Evolutionary conservation across 2,888 invertebrate genomes (phyloP).

Genomic region (Drosophila formosana): DNA sequence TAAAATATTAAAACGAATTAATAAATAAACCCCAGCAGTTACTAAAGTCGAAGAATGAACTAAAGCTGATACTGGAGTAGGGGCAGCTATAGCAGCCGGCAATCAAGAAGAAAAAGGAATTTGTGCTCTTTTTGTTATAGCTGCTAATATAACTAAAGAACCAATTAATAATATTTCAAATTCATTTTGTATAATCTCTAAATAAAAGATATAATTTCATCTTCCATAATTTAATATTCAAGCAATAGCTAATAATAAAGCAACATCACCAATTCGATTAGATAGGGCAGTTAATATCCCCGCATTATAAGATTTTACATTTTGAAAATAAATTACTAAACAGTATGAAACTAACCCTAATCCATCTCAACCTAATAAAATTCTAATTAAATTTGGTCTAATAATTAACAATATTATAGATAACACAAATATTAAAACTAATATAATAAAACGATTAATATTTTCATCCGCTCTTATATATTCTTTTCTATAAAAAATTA

Average conservation of each 20-base stretch:
- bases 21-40: conserved; percentile 87
- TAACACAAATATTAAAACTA: conserved; percentile 88
- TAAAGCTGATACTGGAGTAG: conserved; percentile 29
- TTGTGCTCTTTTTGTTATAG: conserved; percentile 91
- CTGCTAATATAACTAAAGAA: conserved; percentile 86
- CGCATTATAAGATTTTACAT: conserved; percentile 85
- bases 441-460: conserved; percentile 88
- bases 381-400: conserved; percentile 89
- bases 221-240: conserved; percentile 85
- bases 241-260: conserved; percentile 88
- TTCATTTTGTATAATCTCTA: conserved; percentile 86
- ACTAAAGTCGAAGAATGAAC: conserved; percentile 16
- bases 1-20: conserved; percentile 75
- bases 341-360: conserved; percentile 9
- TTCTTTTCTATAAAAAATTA: conserved; percentile 88
- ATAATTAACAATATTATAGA: conserved; percentile 90
- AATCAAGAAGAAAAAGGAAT: conserved; percentile 92
- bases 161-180: conserved; percentile 85
- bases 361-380: conserved; percentile 91
- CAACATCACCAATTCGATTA: conserved; percentile 91
- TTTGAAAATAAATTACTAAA: neutral
- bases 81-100: conserved; percentile 91
- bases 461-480: conserved; percentile 88
- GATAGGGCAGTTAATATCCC: conserved; percentile 90
- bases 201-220: conserved; percentile 85